Base-by-base conservation (phyloP, 1,140 invertebrate species). In the Hylaeus volcanicus region DNA sequence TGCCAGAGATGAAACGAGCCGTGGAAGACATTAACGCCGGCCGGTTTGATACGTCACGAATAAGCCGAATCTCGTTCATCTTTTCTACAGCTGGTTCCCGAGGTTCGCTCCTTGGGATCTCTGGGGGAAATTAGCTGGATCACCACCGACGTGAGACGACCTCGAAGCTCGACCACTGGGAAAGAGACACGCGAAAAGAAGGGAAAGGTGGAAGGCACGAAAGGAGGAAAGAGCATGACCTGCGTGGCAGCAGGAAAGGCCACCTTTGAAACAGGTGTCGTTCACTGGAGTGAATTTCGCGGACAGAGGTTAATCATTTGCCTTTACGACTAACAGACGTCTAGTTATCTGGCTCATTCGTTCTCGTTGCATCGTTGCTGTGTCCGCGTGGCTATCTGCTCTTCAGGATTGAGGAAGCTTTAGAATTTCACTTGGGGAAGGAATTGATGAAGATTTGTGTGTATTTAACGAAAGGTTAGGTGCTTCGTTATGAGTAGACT, bases 231-330 rank as follows among this genome's bases (percentile, higher is more conserved):
- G 56, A 85, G 66, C 83, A 83, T 85, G 83, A 85, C 66, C 65
- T 39, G 61, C 53, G 74, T 63, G 63, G 72, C 64, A 75, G 60
- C 74, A 86, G 71, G 83, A 85, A 82, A 71, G 74, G 51, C 60
- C 80, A 75, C 60, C 73, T 68, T 74, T 70, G 77, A 83, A 88
- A 88, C 88, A 88, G 86, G 85, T 88, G 85, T 85, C 79, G 70
- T 64, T 74, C 56, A 70, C 71, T 66, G 60, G 61, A 53, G 58
- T 53, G 61, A 79, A 60, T 85, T 85, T 58, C 72, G 81, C 70
- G 64, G 74, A 68, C 63, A 45, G 73, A 87, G 79, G 85, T 88
- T 84, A 87, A 89, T 86, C 83, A 87, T 88, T 89, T 77, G 73
- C 79, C 61, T 88, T 87, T 86, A 82, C 73, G 79, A 83, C 65